Base-by-base conservation (phyloP, 2,888 invertebrate species). In the Mythimna ferrago region DNA sequence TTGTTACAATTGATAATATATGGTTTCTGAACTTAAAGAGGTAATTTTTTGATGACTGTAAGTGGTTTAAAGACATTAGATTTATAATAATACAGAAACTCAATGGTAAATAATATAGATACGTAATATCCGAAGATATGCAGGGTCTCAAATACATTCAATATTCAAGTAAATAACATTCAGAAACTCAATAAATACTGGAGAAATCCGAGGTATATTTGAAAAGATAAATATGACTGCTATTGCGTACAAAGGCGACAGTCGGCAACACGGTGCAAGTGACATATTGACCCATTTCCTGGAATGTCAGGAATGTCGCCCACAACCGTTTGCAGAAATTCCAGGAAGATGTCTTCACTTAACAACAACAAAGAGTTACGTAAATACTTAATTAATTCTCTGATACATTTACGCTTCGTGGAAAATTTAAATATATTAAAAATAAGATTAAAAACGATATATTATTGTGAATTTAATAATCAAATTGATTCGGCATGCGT, bases 401-500 rank as follows among this genome's bases (percentile, higher is more conserved):
- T 63, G 14, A 86, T 66, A 85, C 58, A 81, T 90, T 83, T 85
- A 92, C 89, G 91, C 81, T 87, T 90, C 82, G 74, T 93, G 91
- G 87, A 81, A 19, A 53, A 53, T 53, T 53, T n/a, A n/a, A 19
- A n/a, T 53, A 82, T 85, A 89, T 90, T 91, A 90, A 90, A 90
- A 87, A 84, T 84, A 83, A 89, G 84, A 86, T 85, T 83, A 80
- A 82, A 82, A 84, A 85, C 74, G 87, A 89, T 88, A 88, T 87
- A 84, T 82, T 88, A 88, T 89, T 86, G 61, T 65, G 67, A 80
- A 71, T 90, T 93, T 92, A 93, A 93, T 93, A 93, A 89, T 72
- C 81, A 66, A 94, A 95, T 95, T 88, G 91, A 95, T 95, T 94
- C 19, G 79, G 16, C 57, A 87, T 83, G 88, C 86, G 53, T 91